Evolutionary conservation across 1,140 invertebrate genomes (phyloP).

Genomic region (Ostrea denselamellosa): DNA sequence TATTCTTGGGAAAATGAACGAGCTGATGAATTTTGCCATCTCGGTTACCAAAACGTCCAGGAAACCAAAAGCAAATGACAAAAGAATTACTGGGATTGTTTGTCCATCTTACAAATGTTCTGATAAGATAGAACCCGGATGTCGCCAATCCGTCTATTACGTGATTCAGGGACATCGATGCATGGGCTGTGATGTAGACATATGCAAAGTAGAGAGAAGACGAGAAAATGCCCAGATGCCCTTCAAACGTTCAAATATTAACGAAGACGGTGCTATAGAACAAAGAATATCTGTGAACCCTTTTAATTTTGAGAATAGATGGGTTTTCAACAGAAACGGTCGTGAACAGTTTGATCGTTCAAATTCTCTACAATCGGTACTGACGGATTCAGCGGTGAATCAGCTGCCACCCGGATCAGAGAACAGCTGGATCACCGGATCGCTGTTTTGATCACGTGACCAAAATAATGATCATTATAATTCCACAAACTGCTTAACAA

Average conservation of each 20-base stretch:
- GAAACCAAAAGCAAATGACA: not conserved
- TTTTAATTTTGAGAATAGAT: not conserved
- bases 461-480: not conserved
- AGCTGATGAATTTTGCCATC: constrained; percentile 1
- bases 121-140: constrained; percentile 19
- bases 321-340: not conserved
- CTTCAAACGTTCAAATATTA: not conserved
- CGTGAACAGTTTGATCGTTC: not conserved
- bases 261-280: not conserved
- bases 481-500: not conserved
- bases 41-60: not conserved
- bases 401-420: not conserved
- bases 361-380: not conserved
- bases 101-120: constrained; percentile 12
- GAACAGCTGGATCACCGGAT: constrained; percentile 8
- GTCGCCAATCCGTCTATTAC: constrained; percentile 1
- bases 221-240: not conserved
- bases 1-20: constrained; percentile 7
- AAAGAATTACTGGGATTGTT: not conserved
- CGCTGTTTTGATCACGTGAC: not conserved
- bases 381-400: not conserved
- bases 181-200: constrained; percentile 24
- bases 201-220: not conserved
- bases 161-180: not conserved
- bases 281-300: not conserved